phyloP scores from a whole-genome alignment of 2,888 invertebrate genomes.

The Aleiodes alternator region DNA sequence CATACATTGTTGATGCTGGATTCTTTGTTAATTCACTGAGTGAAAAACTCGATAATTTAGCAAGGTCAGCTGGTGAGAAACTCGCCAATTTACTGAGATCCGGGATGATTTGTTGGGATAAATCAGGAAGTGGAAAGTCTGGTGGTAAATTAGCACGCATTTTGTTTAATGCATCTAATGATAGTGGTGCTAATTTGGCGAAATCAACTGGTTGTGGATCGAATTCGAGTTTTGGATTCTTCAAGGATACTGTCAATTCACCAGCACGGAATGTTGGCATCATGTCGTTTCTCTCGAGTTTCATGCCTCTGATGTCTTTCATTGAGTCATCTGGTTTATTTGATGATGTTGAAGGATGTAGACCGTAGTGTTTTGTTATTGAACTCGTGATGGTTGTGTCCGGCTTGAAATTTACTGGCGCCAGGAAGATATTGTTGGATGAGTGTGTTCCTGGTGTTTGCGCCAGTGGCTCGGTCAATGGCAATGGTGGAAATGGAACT shows the following conservation, averaged over 20 bases:
- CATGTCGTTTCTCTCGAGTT: conserved; percentile 61
- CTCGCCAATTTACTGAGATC: conserved; percentile 70
- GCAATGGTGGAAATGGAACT: conserved; percentile 82
- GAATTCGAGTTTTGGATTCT: conserved; percentile 69
- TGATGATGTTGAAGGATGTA: conserved; percentile 65
- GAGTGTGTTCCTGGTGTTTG: conserved; percentile 80
- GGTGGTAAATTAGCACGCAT: conserved; percentile 59
- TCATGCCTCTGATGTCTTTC: conserved; percentile 49
- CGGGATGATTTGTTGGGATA: conserved; percentile 70
- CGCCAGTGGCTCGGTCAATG: conserved; percentile 85
- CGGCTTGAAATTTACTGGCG: conserved; percentile 77
- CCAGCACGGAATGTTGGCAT: conserved; percentile 71
- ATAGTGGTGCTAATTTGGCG: conserved; percentile 64
- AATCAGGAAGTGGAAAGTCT: conserved; percentile 70
- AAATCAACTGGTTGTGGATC: conserved; percentile 68
- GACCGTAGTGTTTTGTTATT: conserved; percentile 67
- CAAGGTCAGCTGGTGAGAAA: conserved; percentile 70
- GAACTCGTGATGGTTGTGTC: conserved; percentile 69
- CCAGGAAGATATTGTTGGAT: conserved; percentile 87
- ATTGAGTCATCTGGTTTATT: conserved; percentile 42
- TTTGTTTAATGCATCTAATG: conserved; percentile 63
- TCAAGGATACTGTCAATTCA: conserved; percentile 72
- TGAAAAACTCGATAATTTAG: conserved; percentile 71
- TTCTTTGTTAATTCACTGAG: conserved; percentile 71
- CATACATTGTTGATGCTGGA: conserved; percentile 68